Evolutionary conservation across 2,797 vertebrate species (phyloP).

Genomic region (Buphagus erythrorhynchus): DNA sequence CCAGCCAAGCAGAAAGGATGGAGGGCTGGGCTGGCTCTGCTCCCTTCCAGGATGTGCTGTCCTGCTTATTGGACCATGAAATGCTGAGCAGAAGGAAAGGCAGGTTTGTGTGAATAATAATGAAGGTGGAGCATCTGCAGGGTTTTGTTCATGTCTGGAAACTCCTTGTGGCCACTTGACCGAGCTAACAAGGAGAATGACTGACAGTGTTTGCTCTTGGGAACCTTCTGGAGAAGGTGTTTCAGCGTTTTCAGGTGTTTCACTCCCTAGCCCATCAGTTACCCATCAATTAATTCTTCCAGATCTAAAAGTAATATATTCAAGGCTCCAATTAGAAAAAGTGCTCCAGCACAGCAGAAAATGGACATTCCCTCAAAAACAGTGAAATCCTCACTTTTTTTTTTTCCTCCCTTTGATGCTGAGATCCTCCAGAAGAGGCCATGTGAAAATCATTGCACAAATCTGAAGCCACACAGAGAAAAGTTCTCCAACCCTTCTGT

Average conservation of each 20-base stretch:
- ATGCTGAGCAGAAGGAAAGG: slow-evolving; percentile 30
- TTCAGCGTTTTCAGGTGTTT: background rate
- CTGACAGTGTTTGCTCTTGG: background rate
- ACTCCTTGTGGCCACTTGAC: background rate
- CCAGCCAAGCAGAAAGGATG: background rate
- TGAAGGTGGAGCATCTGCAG: background rate
- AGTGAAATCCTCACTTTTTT: background rate
- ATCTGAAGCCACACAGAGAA: background rate
- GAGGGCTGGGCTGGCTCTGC: background rate
- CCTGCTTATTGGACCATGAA: slow-evolving; percentile 18
- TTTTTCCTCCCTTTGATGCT: background rate
- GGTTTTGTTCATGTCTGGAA: background rate
- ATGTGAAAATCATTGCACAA: background rate
- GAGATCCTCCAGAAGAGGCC: background rate
- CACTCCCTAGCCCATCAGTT: background rate
- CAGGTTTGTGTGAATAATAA: slow-evolving; percentile 21
- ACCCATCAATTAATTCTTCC: background rate
- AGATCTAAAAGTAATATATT: background rate
- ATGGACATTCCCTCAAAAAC: background rate
- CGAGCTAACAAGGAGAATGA: background rate
- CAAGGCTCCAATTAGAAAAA: background rate
- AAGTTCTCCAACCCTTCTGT: background rate
- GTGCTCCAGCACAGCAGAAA: background rate
- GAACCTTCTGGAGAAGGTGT: rapidly evolving
- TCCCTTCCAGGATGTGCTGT: background rate